These are phyloP conservation scores for Vulpes lagopus DNA, from an alignment of 2,113 vertebrate species.

Conservation along the genomic window DNA sequence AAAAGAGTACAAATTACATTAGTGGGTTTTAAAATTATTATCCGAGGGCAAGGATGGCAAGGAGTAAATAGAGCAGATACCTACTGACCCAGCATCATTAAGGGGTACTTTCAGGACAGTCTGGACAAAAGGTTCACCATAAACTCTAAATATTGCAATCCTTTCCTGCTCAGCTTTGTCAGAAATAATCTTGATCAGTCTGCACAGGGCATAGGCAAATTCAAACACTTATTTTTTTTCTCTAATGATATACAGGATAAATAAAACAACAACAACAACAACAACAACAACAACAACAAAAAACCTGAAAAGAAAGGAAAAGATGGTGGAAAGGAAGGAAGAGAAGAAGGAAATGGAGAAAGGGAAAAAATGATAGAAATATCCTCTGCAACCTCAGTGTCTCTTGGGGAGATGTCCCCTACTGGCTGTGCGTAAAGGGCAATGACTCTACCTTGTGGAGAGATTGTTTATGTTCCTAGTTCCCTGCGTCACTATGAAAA, in stretches of 20 bases:
- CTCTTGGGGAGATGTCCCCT: neutral
- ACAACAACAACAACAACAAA: neutral
- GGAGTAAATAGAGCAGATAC: neutral
- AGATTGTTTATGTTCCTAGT: neutral
- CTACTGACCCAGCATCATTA: neutral
- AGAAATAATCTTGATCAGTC: neutral
- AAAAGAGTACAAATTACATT: conserved; percentile 71
- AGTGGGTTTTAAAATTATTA: neutral
- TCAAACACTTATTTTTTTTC: neutral
- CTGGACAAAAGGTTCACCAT: neutral
- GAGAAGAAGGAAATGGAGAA: neutral
- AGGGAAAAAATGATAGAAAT: neutral
- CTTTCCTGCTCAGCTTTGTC: neutral
- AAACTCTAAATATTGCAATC: too few relatives aligned
- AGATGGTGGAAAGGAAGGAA: neutral
- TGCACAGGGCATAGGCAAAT: neutral
- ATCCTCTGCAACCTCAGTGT: neutral
- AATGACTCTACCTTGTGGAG: neutral
- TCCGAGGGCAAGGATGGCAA: conserved; percentile 11
- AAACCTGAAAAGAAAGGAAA: neutral
- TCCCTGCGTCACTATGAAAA: neutral
- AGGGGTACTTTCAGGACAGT: neutral
- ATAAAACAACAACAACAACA: neutral
- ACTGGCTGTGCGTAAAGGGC: fast-evolving
- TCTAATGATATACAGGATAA: neutral